Percentiles rank a stretch among this genome's conserved stretches.
phyloP scores from a whole-genome alignment of 2,888 invertebrate species.

The Napeogenes sylphis region DNA sequence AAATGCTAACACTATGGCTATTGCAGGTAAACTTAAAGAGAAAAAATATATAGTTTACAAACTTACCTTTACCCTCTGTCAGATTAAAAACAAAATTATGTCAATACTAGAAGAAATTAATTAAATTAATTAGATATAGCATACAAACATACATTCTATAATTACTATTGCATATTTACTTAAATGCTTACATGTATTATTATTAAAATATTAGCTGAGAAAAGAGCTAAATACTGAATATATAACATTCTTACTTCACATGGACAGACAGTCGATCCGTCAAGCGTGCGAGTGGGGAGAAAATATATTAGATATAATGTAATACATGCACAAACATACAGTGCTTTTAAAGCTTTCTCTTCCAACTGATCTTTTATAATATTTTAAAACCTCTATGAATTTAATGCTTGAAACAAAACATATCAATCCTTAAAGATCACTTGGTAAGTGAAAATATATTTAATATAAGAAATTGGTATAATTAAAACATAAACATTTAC shows the following conservation, averaged over 20 bases:
- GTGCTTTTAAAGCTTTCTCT: conserved; percentile 24
- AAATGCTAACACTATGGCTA: too few species aligned
- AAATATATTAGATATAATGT: conserved; percentile 29
- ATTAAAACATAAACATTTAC: not conserved
- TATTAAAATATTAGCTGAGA: too few species aligned
- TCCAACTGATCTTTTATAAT: not conserved
- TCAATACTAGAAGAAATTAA: not conserved
- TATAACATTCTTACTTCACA: conserved; percentile 37
- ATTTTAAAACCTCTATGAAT: not conserved
- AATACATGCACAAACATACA: conserved; percentile 29
- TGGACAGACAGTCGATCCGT: conserved; percentile 35
- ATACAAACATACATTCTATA: not conserved
- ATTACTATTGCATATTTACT: not conserved
- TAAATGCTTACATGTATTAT: not conserved
- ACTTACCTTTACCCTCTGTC: too few species aligned
- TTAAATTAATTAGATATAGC: not conserved
- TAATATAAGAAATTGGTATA: conserved; percentile 5
- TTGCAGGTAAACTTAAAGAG: too few species aligned
- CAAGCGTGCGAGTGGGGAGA: conserved; percentile 34
- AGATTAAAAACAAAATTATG: not conserved
- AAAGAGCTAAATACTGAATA: conserved; percentile 14
- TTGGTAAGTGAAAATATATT: not conserved
- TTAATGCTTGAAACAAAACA: not conserved
- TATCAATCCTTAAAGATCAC: not conserved
- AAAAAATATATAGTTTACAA: too few species aligned